Evolutionary conservation across 1,140 invertebrate species (phyloP), one percentile per base, ranked within the genome.

Genomic region (Pachypeltis micranthus): DNA sequence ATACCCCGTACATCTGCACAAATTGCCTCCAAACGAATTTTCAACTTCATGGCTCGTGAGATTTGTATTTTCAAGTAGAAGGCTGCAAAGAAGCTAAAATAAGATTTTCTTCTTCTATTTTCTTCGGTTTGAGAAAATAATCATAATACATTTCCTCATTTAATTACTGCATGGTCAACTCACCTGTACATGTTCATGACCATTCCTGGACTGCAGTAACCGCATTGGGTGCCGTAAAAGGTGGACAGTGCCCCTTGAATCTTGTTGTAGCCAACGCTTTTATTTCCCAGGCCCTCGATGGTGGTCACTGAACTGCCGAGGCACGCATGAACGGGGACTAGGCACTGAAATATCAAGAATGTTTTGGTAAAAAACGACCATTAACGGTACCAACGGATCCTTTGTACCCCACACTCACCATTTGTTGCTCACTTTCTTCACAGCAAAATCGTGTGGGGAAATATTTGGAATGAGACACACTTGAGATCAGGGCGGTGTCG

Each of bases 1-100:
- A 68, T 94, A 94, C 21, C 91, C 91, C 0, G 91, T 95, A 71
- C 91, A 95, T 65, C 91, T 81, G 67, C 91, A 95, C 0, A 95
- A 74, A 74, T 95, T 95, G 4, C 91, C 90, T 76, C 66, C 31
- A 66, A 72, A 70, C n/a, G 67, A 65, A 28, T 66, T 65, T 71
- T 90, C 87, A 12, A 90, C 77, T 68, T 88, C 79, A 23, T 71
- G 90, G 87, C 62, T 66, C 7, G 89, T 77, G 66, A 87, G 79
- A 23, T 78, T n/a, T n/a, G n/a, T n/a, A n/a, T n/a, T n/a, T n/a
- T 2, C 10, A 19, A 51, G 2, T 2, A 2, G 56, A 58, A 7
- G 12, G 12, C n/a, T 44, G 12, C n/a, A n/a, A 44, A 44, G 12
- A 44, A 44, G 39, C 39, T 44, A 44, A n/a, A 44, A 44, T 44